Base-by-base conservation (phyloP, 2,797 vertebrate genomes). In the Dromococcyx pavoninus region DNA sequence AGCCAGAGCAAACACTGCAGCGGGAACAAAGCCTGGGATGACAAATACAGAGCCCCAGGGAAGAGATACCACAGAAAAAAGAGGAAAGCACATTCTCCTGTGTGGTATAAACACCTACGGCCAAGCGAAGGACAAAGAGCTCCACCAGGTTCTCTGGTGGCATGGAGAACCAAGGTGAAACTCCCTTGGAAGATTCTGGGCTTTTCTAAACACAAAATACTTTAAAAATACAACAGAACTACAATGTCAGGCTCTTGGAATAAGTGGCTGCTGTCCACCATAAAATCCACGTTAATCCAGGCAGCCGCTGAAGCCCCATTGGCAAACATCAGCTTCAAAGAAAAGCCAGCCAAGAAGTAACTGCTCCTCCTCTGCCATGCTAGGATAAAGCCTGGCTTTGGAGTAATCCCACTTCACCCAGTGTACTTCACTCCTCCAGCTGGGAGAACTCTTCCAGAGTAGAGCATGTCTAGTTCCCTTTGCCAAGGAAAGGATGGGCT, bases 1-100 rank as follows among this genome's bases (percentile, higher is more conserved):
- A 73, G 92, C 84, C 91, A 95, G 74, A 87, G 75, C 25, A 85
- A 96, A 88, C 21, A 28, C 50, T 51, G 75, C 25, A 13, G 78
- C 9, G 57, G 80, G 60, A 96, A 89, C 78, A 88, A 86, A 82
- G 89, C 41, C 86, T 86, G 84, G 33, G 28, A 71, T 4, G 43
- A 84, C 87, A 91, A 88, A 89, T 53, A 79, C 33, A 28, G 74
- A 92, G 72, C 78, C 92, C 39, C n/a, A 17, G 13, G 58, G 61
- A 61, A 80, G 50, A 87, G 64, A 54, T 30, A 35, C 27, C 41
- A 37, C 2, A 10, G 41, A 79, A 79, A 79, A 79, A 87, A 54
- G 1, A 75, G 51, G 24, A 44, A 73, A 86, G 35, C 69, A 73
- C 11, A 3, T 44, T 79, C 4, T 2, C 5, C 4, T 30, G 30